phyloP scores from a whole-genome alignment of 1,140 invertebrate species.

The Oedothorax gibbosus region DNA sequence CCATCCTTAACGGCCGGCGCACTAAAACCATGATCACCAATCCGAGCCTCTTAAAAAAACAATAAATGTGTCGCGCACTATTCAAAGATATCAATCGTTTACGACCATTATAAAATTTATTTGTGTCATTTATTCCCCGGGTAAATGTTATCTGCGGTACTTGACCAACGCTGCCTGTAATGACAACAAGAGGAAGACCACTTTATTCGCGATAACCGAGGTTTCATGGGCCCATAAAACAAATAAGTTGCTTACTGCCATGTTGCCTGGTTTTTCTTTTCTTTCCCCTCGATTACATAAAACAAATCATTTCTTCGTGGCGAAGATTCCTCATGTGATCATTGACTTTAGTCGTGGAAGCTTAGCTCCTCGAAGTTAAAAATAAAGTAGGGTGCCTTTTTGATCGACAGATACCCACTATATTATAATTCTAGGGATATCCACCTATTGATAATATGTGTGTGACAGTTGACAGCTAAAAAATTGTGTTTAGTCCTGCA shows the following conservation, averaged over 20 bases:
- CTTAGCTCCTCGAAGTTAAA: no score
- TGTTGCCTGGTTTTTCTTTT: no score
- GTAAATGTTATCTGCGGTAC: conserved; percentile 53
- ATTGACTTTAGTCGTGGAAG: no score
- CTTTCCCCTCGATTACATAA: conserved; percentile 48
- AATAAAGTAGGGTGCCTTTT: no score
- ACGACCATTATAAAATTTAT: conserved; percentile 61
- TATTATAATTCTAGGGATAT: no score
- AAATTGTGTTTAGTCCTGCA: no score
- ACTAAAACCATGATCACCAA: conserved; percentile 60
- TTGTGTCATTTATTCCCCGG: conserved; percentile 39
- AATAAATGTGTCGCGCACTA: conserved; percentile 57
- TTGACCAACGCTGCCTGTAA: conserved; percentile 55
- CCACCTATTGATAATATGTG: no score
- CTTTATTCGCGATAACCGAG: conserved; percentile 57
- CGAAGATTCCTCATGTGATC: background rate
- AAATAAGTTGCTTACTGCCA: conserved; percentile 49
- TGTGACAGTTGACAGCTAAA: no score
- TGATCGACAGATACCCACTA: no score
- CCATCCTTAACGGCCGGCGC: conserved; percentile 33
- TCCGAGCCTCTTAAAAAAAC: conserved; percentile 57
- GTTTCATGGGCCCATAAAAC: conserved; percentile 60
- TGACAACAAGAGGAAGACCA: conserved; percentile 5
- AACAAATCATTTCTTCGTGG: conserved; percentile 23
- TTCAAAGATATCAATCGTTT: conserved; percentile 60